These are phyloP conservation scores for Prionailurus bengalensis DNA, from an alignment of 2,113 vertebrate genomes.

Conservation along the genomic window DNA sequence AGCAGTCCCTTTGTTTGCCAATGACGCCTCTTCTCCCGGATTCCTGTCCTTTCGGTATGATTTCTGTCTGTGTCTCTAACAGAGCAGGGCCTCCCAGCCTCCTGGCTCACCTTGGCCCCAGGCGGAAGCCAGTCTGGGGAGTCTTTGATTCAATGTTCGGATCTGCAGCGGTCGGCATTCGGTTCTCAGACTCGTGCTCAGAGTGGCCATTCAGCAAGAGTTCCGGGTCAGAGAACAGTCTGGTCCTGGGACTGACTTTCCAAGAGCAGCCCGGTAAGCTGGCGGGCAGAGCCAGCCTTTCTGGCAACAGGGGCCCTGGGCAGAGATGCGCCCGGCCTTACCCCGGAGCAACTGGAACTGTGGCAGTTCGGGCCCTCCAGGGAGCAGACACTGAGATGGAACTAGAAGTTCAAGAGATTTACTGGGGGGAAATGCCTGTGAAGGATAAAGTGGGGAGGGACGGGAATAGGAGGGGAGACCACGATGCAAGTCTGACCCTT, in stretches of 20 bases:
- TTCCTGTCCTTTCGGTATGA: constrained; percentile 14
- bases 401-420: neutral
- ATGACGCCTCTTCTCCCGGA: constrained; percentile 12
- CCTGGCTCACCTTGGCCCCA: neutral
- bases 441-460: neutral
- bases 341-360: neutral
- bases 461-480: neutral
- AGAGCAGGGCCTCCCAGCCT: neutral
- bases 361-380: neutral
- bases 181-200: neutral
- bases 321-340: neutral
- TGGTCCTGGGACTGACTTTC: constrained; percentile 3
- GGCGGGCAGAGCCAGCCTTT: neutral
- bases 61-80: neutral
- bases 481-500: neutral
- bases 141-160: neutral
- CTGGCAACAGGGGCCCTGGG: neutral
- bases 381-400: neutral
- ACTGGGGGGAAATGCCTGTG: neutral
- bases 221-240: neutral
- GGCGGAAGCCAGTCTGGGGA: neutral
- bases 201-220: neutral
- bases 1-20: constrained; percentile 71
- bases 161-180: neutral
- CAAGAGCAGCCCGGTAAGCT: neutral